Percentiles rank a stretch among this genome's conserved stretches.
phyloP scores from a whole-genome alignment of 35 echinoderm and acorn worm species.

The Eucidaris tribuloides region DNA sequence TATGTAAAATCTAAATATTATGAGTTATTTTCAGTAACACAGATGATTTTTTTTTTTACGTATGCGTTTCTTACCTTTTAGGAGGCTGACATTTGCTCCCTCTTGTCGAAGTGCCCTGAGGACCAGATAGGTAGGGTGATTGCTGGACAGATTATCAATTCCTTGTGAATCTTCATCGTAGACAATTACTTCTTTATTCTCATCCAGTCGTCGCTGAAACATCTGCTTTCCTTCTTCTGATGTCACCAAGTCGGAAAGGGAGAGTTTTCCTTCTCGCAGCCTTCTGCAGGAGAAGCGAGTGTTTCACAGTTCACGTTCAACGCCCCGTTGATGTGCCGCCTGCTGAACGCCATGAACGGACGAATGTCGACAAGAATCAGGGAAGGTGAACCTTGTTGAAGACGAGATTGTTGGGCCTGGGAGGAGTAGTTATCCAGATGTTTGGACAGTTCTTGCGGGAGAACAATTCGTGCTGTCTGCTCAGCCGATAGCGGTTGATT shows the following conservation, averaged over 20 bases:
- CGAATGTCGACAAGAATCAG: constrained; percentile 84
- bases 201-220: constrained; percentile 29
- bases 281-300: constrained; percentile 60
- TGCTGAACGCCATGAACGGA: constrained; percentile 85
- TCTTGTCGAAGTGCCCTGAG: constrained; percentile 77
- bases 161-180: constrained; percentile 88
- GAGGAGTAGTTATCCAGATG: constrained; percentile 27
- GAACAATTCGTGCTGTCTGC: neutral
- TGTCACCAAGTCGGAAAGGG: constrained; percentile 69
- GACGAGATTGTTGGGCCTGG: neutral
- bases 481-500: neutral
- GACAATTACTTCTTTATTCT: constrained; percentile 80
- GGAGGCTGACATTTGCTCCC: constrained; percentile 45
- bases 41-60: too few species aligned
- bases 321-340: constrained; percentile 76
- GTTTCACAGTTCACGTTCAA: constrained; percentile 87
- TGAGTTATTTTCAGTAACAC: too few species aligned
- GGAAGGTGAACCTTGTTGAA: constrained; percentile 6
- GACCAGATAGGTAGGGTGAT: constrained; percentile 66
- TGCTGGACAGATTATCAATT: constrained; percentile 60
- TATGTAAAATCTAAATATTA: too few species aligned
- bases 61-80: constrained; percentile 98
- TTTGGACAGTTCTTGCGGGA: constrained; percentile 36
- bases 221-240: constrained; percentile 73
- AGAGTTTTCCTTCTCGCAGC: constrained; percentile 73